These are phyloP conservation scores for Petrophora chlorosata DNA, from an alignment of 2,888 invertebrate species.

Conservation along the genomic window DNA sequence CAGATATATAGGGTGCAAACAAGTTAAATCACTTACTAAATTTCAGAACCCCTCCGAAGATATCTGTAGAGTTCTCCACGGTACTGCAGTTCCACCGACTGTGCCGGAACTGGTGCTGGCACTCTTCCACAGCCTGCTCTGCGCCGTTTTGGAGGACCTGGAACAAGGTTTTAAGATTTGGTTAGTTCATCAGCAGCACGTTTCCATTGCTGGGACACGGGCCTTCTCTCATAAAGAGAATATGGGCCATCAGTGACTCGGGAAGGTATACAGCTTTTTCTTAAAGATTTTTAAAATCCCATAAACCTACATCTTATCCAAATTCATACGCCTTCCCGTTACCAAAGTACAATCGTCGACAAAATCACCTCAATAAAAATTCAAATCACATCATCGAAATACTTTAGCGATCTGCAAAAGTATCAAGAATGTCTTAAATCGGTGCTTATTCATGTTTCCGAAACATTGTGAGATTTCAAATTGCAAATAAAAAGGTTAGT, in stretches of 20 bases:
- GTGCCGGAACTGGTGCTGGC: constrained; percentile 94
- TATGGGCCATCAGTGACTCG: no score
- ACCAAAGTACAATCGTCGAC: constrained; percentile 9
- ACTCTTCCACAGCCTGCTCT: constrained; percentile 93
- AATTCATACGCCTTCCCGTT: constrained; percentile 9
- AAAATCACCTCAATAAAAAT: constrained; percentile 44
- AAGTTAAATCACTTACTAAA: constrained; percentile 89
- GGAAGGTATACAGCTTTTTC: no score
- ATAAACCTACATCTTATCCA: constrained; percentile 4
- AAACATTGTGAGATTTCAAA: constrained; percentile 31
- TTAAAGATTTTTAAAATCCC: background rate
- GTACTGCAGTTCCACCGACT: constrained; percentile 96
- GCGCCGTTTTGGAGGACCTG: constrained; percentile 93
- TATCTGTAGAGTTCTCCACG: constrained; percentile 88
- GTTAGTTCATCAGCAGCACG: no score
- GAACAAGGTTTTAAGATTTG: no score
- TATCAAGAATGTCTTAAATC: constrained; percentile 36
- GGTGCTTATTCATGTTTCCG: constrained; percentile 37
- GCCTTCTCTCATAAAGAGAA: no score
- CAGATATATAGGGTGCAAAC: background rate
- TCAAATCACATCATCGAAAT: constrained; percentile 35
- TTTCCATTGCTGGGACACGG: no score
- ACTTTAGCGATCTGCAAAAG: constrained; percentile 33
- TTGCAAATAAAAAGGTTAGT: constrained; percentile 32
- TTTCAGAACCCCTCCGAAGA: constrained; percentile 92